These are phyloP conservation scores for Apis laboriosa DNA, from an alignment of 1,140 invertebrate genomes.

Conservation along the genomic window DNA sequence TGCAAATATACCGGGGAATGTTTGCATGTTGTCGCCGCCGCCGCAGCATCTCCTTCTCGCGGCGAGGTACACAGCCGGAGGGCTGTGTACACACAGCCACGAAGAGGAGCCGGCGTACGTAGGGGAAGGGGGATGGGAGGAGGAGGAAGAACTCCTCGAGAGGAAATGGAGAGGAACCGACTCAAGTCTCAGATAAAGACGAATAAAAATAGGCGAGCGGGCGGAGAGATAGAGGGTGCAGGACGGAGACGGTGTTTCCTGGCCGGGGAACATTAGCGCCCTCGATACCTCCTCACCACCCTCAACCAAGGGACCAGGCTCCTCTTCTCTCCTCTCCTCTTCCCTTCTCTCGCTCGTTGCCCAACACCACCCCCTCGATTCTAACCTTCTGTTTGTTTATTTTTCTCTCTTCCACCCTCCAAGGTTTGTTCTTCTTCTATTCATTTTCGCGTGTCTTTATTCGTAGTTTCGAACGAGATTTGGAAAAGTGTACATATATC, in stretches of 20 bases:
- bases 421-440: too few species aligned
- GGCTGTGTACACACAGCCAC: slow-evolving; percentile 6
- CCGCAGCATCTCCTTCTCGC: slow-evolving; percentile 66
- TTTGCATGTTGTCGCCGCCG: slow-evolving; percentile 81
- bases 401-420: background rate
- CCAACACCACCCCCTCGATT: slow-evolving; percentile 18
- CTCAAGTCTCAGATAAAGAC: slow-evolving; percentile 69
- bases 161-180: slow-evolving; percentile 69
- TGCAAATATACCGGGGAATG: slow-evolving; percentile 79
- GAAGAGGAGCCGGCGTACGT: slow-evolving; percentile 29
- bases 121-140: slow-evolving; percentile 35
- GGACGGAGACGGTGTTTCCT: slow-evolving; percentile 80
- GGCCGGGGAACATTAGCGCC: slow-evolving; percentile 79
- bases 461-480: too few species aligned
- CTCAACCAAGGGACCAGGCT: slow-evolving; percentile 47
- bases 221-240: slow-evolving; percentile 72
- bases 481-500: too few species aligned
- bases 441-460: too few species aligned
- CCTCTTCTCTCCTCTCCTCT: slow-evolving; percentile 47
- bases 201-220: slow-evolving; percentile 79
- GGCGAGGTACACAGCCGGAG: slow-evolving; percentile 55
- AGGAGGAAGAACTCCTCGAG: slow-evolving; percentile 64
- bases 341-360: slow-evolving; percentile 13
- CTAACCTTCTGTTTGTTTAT: background rate
- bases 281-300: slow-evolving; percentile 70